Percentiles rank a stretch among this genome's conserved stretches.
Conservation (phyloP, 2,113 vertebrate genomes). For the Bungarus multicinctus region DNA sequence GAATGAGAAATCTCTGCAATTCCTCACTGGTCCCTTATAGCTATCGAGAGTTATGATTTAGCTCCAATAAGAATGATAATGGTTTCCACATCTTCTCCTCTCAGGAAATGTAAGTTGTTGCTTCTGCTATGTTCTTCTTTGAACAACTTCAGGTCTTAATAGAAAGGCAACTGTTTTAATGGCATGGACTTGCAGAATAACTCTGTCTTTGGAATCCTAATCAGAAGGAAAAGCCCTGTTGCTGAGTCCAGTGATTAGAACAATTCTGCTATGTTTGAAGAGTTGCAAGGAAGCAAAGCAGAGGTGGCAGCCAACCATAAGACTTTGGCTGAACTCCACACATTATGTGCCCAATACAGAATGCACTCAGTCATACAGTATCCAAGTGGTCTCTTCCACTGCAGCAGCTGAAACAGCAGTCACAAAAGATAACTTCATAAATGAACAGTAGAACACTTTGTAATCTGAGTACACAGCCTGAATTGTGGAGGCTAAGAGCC, state of each 20-base stretch:
- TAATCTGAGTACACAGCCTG: not conserved
- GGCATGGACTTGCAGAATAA: not conserved
- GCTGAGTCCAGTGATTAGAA: not conserved
- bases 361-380: not conserved
- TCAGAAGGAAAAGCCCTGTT: rapidly evolving
- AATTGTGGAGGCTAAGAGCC: not conserved
- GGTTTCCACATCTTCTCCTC: not conserved
- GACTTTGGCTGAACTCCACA: slow-evolving; percentile 1
- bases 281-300: not conserved
- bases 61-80: not conserved
- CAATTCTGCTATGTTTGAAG: slow-evolving; percentile 19
- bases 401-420: rapidly evolving
- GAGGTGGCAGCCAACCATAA: not conserved
- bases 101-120: not conserved
- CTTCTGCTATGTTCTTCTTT: not conserved
- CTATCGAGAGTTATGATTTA: not conserved
- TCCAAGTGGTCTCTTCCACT: not conserved
- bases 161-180: rapidly evolving
- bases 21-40: not conserved
- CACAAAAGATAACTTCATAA: slow-evolving; percentile 50
- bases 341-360: not conserved
- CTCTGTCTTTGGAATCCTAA: not conserved
- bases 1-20: not conserved
- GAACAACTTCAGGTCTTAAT: not conserved
- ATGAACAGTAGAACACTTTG: not conserved